Evolutionary conservation across 1,140 invertebrate genomes (phyloP).

Genomic region (Megalopta genalis): DNA sequence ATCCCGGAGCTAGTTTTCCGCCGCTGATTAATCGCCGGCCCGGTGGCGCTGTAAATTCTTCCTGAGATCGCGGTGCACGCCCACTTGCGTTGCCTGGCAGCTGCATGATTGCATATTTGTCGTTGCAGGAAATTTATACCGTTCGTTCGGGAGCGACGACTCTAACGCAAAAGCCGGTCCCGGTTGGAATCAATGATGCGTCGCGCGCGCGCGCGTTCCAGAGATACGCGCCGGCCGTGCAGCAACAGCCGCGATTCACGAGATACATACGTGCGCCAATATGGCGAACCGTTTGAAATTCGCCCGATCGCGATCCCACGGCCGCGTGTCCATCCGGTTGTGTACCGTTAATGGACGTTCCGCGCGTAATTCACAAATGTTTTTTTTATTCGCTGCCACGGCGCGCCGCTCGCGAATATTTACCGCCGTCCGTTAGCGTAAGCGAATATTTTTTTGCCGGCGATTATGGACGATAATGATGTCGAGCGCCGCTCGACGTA

Average conservation of each 20-base stretch:
- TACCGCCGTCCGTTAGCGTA: background rate
- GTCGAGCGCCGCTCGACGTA: constrained; percentile 10
- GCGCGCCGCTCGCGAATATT: constrained; percentile 8
- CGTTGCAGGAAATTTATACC: background rate
- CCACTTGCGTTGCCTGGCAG: background rate
- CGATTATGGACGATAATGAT: background rate
- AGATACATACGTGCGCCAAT: no score
- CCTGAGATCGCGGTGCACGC: background rate
- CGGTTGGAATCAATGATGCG: no score
- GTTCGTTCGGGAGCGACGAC: no score
- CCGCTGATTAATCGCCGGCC: background rate
- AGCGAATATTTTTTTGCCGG: constrained; percentile 3
- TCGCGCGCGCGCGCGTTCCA: no score
- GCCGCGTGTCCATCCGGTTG: background rate
- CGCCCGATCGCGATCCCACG: constrained; percentile 14
- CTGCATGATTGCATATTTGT: constrained; percentile 2
- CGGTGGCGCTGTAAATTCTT: background rate
- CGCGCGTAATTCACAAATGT: background rate
- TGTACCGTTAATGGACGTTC: constrained; percentile 30
- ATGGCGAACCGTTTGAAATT: background rate
- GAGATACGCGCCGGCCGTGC: no score
- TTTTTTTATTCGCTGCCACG: background rate
- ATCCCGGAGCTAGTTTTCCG: no score
- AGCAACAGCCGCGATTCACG: no score
- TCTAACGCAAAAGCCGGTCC: no score